Conservation (phyloP, 2,888 invertebrate species). For the Drosophila putrida region DNA sequence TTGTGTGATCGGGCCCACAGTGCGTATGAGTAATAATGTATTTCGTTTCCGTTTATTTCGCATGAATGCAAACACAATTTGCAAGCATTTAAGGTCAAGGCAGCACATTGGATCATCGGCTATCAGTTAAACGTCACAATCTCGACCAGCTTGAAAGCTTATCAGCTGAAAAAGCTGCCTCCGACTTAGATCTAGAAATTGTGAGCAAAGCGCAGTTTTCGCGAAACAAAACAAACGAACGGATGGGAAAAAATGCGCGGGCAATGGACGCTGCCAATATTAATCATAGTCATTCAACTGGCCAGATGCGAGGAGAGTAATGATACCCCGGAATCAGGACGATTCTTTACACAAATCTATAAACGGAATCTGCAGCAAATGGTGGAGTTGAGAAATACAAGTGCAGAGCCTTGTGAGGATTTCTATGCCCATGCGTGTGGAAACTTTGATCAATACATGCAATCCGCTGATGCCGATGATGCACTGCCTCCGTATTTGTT, state of each 20-base stretch:
- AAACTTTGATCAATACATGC: conserved; percentile 44
- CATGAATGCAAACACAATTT: conserved; percentile 20
- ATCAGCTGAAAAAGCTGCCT: conserved; percentile 46
- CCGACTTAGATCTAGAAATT: conserved; percentile 12
- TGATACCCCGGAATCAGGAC: conserved; percentile 38
- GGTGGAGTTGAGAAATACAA: conserved; percentile 64
- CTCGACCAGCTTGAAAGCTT: conserved; percentile 40
- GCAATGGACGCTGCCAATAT: conserved; percentile 41
- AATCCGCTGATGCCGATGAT: conserved; percentile 26
- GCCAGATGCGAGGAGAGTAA: not conserved
- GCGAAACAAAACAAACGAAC: conserved; percentile 53
- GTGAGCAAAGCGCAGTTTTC: conserved; percentile 51
- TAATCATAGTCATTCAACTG: conserved; percentile 9
- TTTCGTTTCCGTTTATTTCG: conserved; percentile 9
- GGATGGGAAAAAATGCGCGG: conserved; percentile 45
- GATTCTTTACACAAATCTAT: conserved; percentile 72
- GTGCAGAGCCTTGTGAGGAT: conserved; percentile 74
- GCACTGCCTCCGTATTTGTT: conserved; percentile 78
- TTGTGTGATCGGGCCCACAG: not conserved
- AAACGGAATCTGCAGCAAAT: conserved; percentile 71
- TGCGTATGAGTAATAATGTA: conserved; percentile 49
- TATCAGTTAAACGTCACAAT: conserved; percentile 26
- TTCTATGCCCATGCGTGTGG: conserved; percentile 83
- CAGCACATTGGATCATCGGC: conserved; percentile 11
- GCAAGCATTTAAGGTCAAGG: conserved; percentile 67